Base-by-base conservation (phyloP, 2,113 vertebrate genomes). In the Camelus dromedarius region DNA sequence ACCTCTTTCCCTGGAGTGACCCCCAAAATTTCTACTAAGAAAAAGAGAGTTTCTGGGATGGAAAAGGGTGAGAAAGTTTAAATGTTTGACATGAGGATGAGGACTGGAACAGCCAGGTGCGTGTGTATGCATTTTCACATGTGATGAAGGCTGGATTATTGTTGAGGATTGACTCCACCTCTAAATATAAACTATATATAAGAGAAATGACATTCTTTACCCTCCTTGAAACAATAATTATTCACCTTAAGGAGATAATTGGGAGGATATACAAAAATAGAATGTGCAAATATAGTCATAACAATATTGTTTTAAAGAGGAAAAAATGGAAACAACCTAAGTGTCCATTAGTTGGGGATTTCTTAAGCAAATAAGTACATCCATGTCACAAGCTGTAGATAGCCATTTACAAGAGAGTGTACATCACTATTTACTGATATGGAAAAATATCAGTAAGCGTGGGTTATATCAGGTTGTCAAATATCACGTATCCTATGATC, bases 311-410 rank as follows among this genome's bases (percentile, higher is more conserved):
- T 50, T 66, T 13, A 56, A 69, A 83, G 58, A 35, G 6, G 52
- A 18, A 69, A 92, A 67, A n/a, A 42, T 35, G 60, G 54, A 56
- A 82, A 42, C 13, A 85, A 42, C 8, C 12, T 58, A 24, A 38
- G 18, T 38, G 16, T 8, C 60, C 70, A 13, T 48, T 32, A 4
- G 48, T 1, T 0, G 70, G 15, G 22, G 32, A 56, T 35, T 0
- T 24, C 5, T 26, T 50, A 28, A 11, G 1, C 35, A 28, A 58
- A 54, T 26, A 42, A 38, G 32, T 26, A 18, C 19, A 22, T 11
- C 38, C 50, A 12, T 1, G 3, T 42, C 30, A 32, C 14, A 3
- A 6, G 15, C 1, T 1, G 60, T 1, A n/a, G 50, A n/a, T 12
- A 38, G 30, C 22, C 52, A 4, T 48, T 38, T 22, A 22, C 1